These are phyloP conservation scores for Ernsta delagoae DNA, from an alignment of 2,888 invertebrate genomes.

Conservation along the genomic window DNA sequence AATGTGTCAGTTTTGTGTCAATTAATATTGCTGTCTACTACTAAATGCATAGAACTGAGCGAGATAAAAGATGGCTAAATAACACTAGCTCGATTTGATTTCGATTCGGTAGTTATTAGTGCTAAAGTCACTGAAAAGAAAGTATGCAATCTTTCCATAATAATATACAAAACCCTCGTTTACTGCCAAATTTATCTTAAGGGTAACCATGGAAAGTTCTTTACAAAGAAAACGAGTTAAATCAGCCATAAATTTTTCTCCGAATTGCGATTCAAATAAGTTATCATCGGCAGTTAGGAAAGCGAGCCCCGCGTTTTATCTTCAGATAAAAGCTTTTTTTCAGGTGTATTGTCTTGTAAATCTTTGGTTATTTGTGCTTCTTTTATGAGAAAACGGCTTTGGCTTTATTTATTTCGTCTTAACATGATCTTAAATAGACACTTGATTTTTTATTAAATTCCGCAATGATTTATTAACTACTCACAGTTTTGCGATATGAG, in stretches of 20 bases:
- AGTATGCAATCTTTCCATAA: too few species aligned
- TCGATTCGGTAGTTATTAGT: too few species aligned
- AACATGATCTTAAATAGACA: not conserved
- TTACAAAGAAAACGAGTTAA: constrained; percentile 71
- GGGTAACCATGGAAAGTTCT: constrained; percentile 55
- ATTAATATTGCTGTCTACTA: too few species aligned
- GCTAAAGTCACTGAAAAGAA: too few species aligned
- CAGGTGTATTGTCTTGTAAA: constrained; percentile 42
- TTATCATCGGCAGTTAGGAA: constrained; percentile 75
- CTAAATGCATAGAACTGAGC: too few species aligned
- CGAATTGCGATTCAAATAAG: constrained; percentile 74
- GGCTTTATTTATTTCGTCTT: too few species aligned
- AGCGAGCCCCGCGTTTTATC: constrained; percentile 66
- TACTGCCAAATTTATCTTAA: constrained; percentile 22
- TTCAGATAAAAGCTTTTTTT: constrained; percentile 55
- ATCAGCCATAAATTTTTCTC: constrained; percentile 72
- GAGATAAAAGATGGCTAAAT: too few species aligned
- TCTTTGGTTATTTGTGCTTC: constrained; percentile 37
- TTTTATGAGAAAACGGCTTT: constrained; percentile 13
- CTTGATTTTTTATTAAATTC: not conserved
- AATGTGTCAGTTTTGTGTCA: too few species aligned
- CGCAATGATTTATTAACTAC: not conserved
- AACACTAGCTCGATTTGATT: too few species aligned
- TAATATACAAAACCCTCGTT: constrained; percentile 18
- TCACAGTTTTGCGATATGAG: too few species aligned